These are phyloP conservation scores for Macquaria ambigua DNA, from an alignment of 2,113 vertebrate genomes.

Conservation along the genomic window DNA sequence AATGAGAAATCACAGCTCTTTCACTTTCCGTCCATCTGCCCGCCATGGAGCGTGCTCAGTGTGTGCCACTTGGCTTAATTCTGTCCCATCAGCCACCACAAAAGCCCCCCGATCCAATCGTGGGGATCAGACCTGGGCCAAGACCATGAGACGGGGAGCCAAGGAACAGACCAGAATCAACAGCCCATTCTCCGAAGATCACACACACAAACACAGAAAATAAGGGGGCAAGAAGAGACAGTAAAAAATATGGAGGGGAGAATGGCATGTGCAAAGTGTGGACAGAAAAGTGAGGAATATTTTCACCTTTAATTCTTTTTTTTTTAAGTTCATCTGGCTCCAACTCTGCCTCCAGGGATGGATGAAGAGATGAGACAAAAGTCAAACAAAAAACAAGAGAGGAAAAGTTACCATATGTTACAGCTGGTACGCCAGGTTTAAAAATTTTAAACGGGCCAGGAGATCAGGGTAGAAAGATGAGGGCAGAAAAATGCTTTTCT, in stretches of 20 bases:
- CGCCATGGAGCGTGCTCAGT: constrained; percentile 78
- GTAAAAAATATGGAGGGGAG: constrained; percentile 23
- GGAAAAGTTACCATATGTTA: constrained; percentile 57
- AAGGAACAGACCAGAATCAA: constrained; percentile 82
- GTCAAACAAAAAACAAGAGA: constrained; percentile 44
- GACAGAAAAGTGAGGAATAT: constrained; percentile 7
- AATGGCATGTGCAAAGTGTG: not conserved
- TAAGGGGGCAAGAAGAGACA: constrained; percentile 38
- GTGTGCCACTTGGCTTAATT: constrained; percentile 84
- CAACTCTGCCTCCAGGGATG: constrained; percentile 35
- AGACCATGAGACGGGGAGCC: constrained; percentile 78
- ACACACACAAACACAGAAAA: constrained; percentile 36
- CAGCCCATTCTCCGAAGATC: constrained; percentile 81
- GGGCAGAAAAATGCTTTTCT: constrained; percentile 54
- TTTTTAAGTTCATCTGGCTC: not conserved
- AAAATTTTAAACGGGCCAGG: constrained; percentile 29
- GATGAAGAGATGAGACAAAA: constrained; percentile 42
- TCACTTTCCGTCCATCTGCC: constrained; percentile 84
- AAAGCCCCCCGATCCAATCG: constrained; percentile 84
- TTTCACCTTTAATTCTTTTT: constrained; percentile 30
- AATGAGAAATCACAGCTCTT: constrained; percentile 85
- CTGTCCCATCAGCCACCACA: constrained; percentile 83
- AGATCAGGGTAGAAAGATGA: constrained; percentile 62
- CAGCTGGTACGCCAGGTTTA: constrained; percentile 22
- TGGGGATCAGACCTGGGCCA: constrained; percentile 80